Percentiles rank a stretch among this genome's conserved stretches.
These are phyloP conservation scores for Portunus trituberculatus DNA, from an alignment of 1,140 invertebrate species.

Conservation along the genomic window DNA sequence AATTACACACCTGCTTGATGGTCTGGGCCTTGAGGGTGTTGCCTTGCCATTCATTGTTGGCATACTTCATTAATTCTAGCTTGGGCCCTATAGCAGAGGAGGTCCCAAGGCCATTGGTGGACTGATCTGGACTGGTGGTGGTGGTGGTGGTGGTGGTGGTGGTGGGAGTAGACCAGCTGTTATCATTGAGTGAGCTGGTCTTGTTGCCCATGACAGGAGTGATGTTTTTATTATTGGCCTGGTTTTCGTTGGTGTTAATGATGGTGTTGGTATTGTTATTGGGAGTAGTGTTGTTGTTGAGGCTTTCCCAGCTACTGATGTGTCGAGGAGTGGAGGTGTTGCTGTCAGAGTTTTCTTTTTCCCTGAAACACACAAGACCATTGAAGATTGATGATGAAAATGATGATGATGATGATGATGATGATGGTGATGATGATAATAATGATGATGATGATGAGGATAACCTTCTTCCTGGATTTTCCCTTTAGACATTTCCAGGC, in stretches of 20 bases:
- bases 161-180: slow-evolving; percentile 16
- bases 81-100: slow-evolving; percentile 55
- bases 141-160: neutral
- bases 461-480: too few species aligned
- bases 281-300: neutral
- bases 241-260: slow-evolving; percentile 42
- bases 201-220: slow-evolving; percentile 70
- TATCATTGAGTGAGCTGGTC: slow-evolving; percentile 53
- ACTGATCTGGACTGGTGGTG: neutral
- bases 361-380: slow-evolving; percentile 36
- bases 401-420: neutral
- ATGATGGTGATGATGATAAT: too few species aligned
- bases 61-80: slow-evolving; percentile 53
- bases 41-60: slow-evolving; percentile 64
- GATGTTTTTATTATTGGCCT: slow-evolving; percentile 55
- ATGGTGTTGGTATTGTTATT: neutral
- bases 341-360: slow-evolving; percentile 67
- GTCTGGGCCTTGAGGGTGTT: slow-evolving; percentile 65
- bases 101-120: neutral
- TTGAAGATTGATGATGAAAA: too few species aligned
- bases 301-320: neutral
- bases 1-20: slow-evolving; percentile 58
- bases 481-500: too few species aligned
- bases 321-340: slow-evolving; percentile 62
- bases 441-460: too few species aligned